phyloP scores from a whole-genome alignment of 2,797 vertebrate genomes.

The Paguma larvata region DNA sequence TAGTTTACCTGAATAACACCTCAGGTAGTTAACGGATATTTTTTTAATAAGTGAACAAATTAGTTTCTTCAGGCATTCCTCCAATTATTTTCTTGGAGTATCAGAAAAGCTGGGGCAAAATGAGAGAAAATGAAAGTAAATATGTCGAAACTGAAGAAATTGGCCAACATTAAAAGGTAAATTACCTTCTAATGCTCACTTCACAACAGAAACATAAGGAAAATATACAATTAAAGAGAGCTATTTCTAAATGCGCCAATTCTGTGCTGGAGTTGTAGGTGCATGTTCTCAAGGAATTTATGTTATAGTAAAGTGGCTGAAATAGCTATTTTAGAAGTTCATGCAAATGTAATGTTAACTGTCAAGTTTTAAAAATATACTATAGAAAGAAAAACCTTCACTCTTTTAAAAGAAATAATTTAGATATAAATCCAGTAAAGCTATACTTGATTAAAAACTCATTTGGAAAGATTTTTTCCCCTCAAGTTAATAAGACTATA shows the following conservation, averaged over 20 bases:
- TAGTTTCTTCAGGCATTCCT: neutral
- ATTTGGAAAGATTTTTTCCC: constrained; percentile 52
- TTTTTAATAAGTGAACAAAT: neutral
- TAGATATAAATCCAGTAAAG: constrained; percentile 35
- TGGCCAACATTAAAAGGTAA: neutral
- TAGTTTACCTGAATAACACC: neutral
- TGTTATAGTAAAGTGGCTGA: neutral
- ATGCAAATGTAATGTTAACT: constrained; percentile 41
- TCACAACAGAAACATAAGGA: neutral
- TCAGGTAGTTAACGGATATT: neutral
- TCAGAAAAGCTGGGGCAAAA: neutral
- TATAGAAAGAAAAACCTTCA: neutral
- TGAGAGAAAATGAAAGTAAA: neutral
- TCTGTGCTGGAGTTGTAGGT: neutral
- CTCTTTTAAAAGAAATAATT: constrained; percentile 35
- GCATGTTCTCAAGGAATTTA: constrained; percentile 9
- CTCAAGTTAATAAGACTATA: constrained; percentile 57
- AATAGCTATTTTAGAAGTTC: neutral
- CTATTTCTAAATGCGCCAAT: neutral
- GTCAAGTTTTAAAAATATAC: constrained; percentile 35
- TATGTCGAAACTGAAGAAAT: neutral
- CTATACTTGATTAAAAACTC: constrained; percentile 48
- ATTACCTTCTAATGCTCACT: neutral
- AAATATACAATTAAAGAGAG: constrained; percentile 11
- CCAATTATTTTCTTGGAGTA: neutral